Evolutionary conservation across 2,113 vertebrate species (phyloP), one percentile per base, ranked within the genome.

Genomic region (Saimiri boliviensis): DNA sequence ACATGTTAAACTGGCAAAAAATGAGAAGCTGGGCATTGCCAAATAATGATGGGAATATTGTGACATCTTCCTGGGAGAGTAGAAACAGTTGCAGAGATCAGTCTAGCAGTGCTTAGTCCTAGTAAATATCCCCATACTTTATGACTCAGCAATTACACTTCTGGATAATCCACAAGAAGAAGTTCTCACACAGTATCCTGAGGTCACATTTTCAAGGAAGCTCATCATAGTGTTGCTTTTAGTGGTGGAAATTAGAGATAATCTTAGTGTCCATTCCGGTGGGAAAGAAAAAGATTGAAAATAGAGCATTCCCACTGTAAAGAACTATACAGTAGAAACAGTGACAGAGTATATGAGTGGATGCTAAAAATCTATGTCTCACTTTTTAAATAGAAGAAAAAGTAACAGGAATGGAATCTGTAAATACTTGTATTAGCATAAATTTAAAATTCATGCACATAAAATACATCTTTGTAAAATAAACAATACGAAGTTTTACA

Each of bases 321-420:
- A 93, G 80, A 25, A 58, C 40, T 47, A 42, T 42, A 19, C 20
- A 71, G 54, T 60, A 37, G 73, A 82, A 87, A 5, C 52, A 92
- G 54, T 74, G 73, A 68, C 16, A 60, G 83, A 32, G 30, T 58
- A 52, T 8, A 32, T 58, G 47, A 81, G 56, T 2, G 21, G 14
- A 74, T 74, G 70, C n/a, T 60, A 30, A 52, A 58, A 81, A 87
- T 2, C 25, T 27, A 49, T 47, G 86, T 52, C 13, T 93, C n/a
- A 91, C 30, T 37, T 81, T 91, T 91, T 71, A n/a, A 82, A 73
- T 91, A 86, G 80, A 80, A 92, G 91, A 30, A 40, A 47, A 91
- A 68, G 68, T 81, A 92, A 83, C 5, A 54, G 54, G 37, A 60
- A 9, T 71, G 1, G 76, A 45, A 66, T 60, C 32, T 74, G 25